Evolutionary conservation across 2,888 invertebrate species (phyloP).

Genomic region (Erebia palarica): DNA sequence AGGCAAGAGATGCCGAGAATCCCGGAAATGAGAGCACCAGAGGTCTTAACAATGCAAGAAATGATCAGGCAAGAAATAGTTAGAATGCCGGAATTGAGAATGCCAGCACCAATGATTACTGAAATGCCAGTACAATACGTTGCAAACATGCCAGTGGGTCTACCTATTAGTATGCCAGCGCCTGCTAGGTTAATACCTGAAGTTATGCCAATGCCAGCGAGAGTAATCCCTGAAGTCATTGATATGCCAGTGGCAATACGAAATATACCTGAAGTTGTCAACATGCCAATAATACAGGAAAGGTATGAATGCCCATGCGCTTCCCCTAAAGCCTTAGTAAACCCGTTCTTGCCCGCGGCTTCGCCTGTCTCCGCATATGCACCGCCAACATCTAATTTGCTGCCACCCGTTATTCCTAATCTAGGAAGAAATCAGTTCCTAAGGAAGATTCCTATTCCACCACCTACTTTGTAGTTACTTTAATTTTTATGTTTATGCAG

Average conservation of each 20-base stretch:
- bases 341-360: conserved; percentile 54
- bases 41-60: conserved; percentile 9
- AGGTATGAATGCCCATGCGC: conserved; percentile 29
- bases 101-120: neutral
- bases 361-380: conserved; percentile 54
- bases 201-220: conserved; percentile 15
- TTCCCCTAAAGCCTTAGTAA: conserved; percentile 41
- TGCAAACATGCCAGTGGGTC: conserved; percentile 23
- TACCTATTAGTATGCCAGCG: conserved; percentile 22
- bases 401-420: conserved; percentile 50
- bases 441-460: conserved; percentile 62
- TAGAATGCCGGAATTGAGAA: conserved; percentile 6
- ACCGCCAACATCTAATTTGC: conserved; percentile 45
- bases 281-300: conserved; percentile 27
- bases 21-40: conserved; percentile 11
- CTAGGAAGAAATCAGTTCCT: conserved; percentile 56
- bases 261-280: conserved; percentile 31
- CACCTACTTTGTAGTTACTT: conserved; percentile 49
- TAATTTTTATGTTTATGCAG: conserved; percentile 23
- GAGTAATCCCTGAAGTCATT: neutral
- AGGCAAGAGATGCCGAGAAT: conserved; percentile 16
- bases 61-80: conserved; percentile 13
- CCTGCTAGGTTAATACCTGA: neutral
- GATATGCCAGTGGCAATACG: conserved; percentile 19
- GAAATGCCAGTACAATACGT: conserved; percentile 23